A percentile compares a stretch with the other conserved stretches of the same genome.
Evolutionary conservation across 2,888 invertebrate species (phyloP).

Genomic region (Suillia variegata): DNA sequence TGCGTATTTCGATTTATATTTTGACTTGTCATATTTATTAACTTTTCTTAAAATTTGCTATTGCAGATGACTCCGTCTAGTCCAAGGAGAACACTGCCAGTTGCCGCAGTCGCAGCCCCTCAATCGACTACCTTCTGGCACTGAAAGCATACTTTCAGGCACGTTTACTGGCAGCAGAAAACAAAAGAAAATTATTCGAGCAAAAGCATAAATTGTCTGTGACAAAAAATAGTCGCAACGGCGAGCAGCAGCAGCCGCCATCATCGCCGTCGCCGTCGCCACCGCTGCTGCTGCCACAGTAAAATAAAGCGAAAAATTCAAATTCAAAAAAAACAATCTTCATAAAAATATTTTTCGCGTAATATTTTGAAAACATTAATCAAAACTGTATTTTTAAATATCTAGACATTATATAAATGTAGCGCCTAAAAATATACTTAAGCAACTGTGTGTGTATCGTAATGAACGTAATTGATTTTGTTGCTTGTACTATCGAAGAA

Average conservation of each 20-base stretch:
- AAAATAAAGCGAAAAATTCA: slow-evolving; percentile 12
- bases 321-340: too few relatives aligned
- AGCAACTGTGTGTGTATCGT: slow-evolving; percentile 3
- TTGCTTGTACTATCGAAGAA: slow-evolving; percentile 10
- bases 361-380: not conserved
- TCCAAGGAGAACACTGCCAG: slow-evolving; percentile 23
- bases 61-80: slow-evolving; percentile 56
- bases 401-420: too few relatives aligned
- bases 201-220: slow-evolving; percentile 45
- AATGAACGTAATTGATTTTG: slow-evolving; percentile 12
- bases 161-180: slow-evolving; percentile 33
- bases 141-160: slow-evolving; percentile 23
- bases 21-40: not conserved
- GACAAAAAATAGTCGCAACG: slow-evolving; percentile 36
- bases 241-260: slow-evolving; percentile 23
- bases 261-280: slow-evolving; percentile 28
- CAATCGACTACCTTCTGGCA: slow-evolving; percentile 12
- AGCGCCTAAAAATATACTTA: slow-evolving; percentile 15
- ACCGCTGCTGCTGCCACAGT: too few relatives aligned
- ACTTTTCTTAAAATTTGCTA: not conserved
- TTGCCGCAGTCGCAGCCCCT: too few relatives aligned
- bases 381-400: not conserved
- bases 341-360: slow-evolving; percentile 4
- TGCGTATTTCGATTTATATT: slow-evolving; percentile 62
- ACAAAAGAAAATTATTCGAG: slow-evolving; percentile 33